phyloP scores from a whole-genome alignment of 1,140 invertebrate genomes.

The Listronotus oregonensis region DNA sequence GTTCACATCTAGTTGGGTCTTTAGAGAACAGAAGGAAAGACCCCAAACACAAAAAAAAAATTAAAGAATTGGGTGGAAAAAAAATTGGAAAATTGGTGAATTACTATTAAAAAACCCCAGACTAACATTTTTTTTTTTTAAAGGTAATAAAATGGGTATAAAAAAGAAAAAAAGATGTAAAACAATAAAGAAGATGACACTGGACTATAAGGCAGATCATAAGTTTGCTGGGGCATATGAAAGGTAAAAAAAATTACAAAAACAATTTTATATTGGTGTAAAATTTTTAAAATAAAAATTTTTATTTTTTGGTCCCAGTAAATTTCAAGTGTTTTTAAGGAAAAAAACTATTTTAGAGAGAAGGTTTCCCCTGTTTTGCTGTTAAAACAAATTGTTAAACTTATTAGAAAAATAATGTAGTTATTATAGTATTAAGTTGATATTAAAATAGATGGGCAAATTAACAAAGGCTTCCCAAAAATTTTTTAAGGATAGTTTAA shows the following conservation, averaged over 20 bases:
- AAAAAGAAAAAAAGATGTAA: slow-evolving; percentile 73
- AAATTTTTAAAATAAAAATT: too few species aligned
- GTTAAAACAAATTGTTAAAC: slow-evolving; percentile 89
- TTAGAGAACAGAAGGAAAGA: slow-evolving; percentile 95
- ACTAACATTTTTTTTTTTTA: too few species aligned
- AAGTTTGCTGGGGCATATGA: slow-evolving; percentile 97
- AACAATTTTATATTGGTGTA: neutral
- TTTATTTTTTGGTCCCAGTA: slow-evolving; percentile 48
- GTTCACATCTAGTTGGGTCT: slow-evolving; percentile 86
- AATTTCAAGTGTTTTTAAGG: slow-evolving; percentile 84
- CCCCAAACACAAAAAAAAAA: slow-evolving; percentile 97
- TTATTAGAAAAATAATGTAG: slow-evolving; percentile 93
- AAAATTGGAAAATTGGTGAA: slow-evolving; percentile 71
- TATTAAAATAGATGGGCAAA: too few species aligned
- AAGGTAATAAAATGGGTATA: slow-evolving; percentile 91
- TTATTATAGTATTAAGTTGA: slow-evolving; percentile 78
- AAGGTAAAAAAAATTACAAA: slow-evolving; percentile 53
- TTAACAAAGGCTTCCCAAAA: too few species aligned
- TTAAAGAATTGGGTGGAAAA: slow-evolving; percentile 97
- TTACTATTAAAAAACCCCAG: too few species aligned
- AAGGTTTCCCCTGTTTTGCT: slow-evolving; percentile 96
- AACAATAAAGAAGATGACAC: slow-evolving; percentile 65
- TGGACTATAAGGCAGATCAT: slow-evolving; percentile 83
- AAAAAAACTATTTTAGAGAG: slow-evolving; percentile 85
- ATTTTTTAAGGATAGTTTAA: too few species aligned